A percentile compares a stretch with the other conserved stretches of the same genome.
Evolutionary conservation across 2,113 vertebrate genomes (phyloP).

Genomic region (Ochotona curzoniae): DNA sequence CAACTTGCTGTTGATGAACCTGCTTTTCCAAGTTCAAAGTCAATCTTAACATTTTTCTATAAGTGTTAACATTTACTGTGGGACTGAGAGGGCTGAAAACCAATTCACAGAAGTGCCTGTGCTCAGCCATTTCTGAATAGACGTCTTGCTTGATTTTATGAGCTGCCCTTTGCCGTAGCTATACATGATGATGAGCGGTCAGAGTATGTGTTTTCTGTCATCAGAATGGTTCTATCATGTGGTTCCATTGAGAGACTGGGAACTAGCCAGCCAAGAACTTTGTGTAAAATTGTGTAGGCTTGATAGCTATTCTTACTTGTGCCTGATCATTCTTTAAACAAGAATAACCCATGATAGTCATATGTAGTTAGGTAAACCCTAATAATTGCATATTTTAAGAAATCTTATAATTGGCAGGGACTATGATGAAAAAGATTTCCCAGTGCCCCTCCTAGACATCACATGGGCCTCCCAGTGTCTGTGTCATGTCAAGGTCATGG

Average conservation of each 20-base stretch:
- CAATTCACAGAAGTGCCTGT: not conserved
- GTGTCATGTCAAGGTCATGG: not conserved
- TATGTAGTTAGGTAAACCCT: not conserved
- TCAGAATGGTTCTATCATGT: not conserved
- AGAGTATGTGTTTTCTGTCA: not conserved
- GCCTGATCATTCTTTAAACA: not conserved
- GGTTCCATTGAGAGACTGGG: not conserved
- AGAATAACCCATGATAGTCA: not conserved
- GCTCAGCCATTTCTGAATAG: not conserved
- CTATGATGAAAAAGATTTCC: not conserved
- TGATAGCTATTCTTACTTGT: not conserved
- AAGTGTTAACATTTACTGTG: not conserved
- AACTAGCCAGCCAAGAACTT: not conserved
- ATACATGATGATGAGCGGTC: not conserved
- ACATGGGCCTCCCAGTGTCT: not conserved
- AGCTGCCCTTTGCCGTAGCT: conserved; percentile 3
- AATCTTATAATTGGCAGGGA: not conserved
- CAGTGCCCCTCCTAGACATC: not conserved
- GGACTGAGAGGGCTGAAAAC: not conserved
- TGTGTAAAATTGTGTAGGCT: not conserved
- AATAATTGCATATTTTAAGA: not conserved
- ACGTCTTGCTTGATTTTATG: not conserved
- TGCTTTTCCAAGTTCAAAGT: conserved; percentile 1
- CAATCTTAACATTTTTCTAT: not conserved
- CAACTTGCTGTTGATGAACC: not conserved